Conservation (phyloP, 2,113 vertebrate species). For the Hemiprocne comata region DNA sequence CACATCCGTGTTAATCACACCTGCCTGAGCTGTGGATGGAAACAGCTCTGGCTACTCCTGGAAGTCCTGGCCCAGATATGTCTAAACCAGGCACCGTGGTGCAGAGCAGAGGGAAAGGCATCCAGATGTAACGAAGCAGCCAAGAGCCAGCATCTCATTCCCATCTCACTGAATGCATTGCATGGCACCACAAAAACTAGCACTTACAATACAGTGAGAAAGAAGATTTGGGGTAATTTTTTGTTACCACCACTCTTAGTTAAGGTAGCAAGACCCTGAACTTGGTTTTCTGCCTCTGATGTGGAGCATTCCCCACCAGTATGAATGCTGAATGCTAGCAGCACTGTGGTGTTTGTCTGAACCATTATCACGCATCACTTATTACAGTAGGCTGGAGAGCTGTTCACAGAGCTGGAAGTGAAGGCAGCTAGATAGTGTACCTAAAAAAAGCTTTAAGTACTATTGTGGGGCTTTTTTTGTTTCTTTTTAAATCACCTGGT, state of each 20-base stretch:
- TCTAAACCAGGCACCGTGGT: rapidly evolving
- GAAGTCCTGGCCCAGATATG: rapidly evolving
- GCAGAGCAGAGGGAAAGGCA: rapidly evolving
- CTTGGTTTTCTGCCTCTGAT: background rate
- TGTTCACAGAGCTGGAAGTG: conserved; percentile 1
- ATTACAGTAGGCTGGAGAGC: background rate
- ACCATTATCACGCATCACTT: conserved; percentile 13
- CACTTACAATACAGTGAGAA: rapidly evolving
- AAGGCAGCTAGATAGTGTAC: background rate
- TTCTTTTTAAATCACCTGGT: background rate
- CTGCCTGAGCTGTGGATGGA: rapidly evolving
- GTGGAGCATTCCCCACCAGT: background rate
- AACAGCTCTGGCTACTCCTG: background rate
- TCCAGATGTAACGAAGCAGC: background rate
- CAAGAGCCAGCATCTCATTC: background rate
- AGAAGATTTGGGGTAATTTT: background rate
- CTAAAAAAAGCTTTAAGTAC: background rate
- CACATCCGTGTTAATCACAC: background rate
- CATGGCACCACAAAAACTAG: rapidly evolving
- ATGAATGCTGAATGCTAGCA: background rate
- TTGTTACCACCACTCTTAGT: rapidly evolving
- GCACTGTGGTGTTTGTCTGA: background rate
- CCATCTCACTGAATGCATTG: background rate
- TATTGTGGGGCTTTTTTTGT: background rate
- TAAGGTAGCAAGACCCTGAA: background rate